A percentile compares a stretch with the other conserved stretches of the same genome.
Evolutionary conservation across 2,888 invertebrate genomes (phyloP).

Genomic region (Desoria tigrina): DNA sequence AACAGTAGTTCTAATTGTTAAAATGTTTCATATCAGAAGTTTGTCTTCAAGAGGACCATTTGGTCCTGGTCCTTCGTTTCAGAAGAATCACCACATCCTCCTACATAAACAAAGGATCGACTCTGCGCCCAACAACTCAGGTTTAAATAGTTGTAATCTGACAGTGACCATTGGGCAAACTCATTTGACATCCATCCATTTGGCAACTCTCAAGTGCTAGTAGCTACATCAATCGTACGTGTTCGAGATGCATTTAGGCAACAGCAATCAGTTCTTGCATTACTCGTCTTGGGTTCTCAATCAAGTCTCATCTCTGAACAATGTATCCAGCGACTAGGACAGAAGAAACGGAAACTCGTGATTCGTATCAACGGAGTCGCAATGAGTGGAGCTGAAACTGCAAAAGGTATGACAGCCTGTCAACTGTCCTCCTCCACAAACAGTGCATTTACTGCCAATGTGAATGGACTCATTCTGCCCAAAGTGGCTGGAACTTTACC

Average conservation of each 20-base stretch:
- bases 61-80: slow-evolving; percentile 7
- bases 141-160: not conserved
- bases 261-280: slow-evolving; percentile 2
- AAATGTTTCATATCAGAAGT: not conserved
- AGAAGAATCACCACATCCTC: slow-evolving; percentile 13
- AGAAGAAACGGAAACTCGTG: not conserved
- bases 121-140: slow-evolving; percentile 1
- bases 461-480: slow-evolving; percentile 21
- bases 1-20: not conserved
- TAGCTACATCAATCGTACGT: slow-evolving; percentile 28
- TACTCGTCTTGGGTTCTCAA: slow-evolving; percentile 27
- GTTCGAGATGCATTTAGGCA: slow-evolving; percentile 4
- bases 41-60: slow-evolving; percentile 21
- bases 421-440: not conserved
- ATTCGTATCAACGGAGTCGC: not conserved
- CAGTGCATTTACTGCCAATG: slow-evolving; percentile 1
- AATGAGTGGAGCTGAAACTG: slow-evolving; percentile 13
- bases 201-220: not conserved
- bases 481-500: slow-evolving; percentile 21
- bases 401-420: not conserved
- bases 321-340: slow-evolving; percentile 13
- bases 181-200: no score
- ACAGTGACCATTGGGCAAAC: no score
- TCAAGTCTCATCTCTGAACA: slow-evolving; percentile 24
- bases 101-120: slow-evolving; percentile 6